A percentile compares a stretch with the other conserved stretches of the same genome.
phyloP scores from a whole-genome alignment of 2,888 invertebrate genomes.

The Eudasyphora cyanicolor region DNA sequence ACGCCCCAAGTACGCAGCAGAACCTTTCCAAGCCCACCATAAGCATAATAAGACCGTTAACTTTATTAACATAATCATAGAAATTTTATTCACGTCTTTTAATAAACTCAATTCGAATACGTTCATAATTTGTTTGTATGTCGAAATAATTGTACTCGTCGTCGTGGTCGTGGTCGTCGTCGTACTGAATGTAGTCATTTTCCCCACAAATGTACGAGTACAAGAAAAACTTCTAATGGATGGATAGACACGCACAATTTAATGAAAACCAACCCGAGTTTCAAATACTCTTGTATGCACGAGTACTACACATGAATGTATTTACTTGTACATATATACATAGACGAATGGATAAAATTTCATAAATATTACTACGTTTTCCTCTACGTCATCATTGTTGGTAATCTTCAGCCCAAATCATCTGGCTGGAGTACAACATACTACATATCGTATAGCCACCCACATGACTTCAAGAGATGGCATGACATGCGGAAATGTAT shows the following conservation, averaged over 20 bases:
- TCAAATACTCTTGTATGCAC: no score
- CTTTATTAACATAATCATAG: conserved; percentile 58
- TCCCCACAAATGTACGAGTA: no score
- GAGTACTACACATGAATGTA: not conserved
- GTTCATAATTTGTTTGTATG: not conserved
- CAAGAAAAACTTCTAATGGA: not conserved
- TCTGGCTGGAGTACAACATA: no score
- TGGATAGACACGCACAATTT: conserved; percentile 6
- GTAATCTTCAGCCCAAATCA: not conserved
- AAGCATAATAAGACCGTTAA: conserved; percentile 56
- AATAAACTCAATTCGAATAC: conserved; percentile 15
- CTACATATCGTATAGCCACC: no score
- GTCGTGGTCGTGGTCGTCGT: no score
- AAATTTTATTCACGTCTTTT: conserved; percentile 60
- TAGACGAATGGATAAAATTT: conserved; percentile 11
- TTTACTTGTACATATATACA: not conserved
- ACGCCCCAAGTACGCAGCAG: not conserved
- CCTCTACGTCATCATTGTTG: conserved; percentile 1
- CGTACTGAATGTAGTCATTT: not conserved
- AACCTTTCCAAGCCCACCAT: not conserved
- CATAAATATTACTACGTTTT: conserved; percentile 13
- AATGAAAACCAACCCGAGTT: not conserved
- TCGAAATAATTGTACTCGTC: not conserved
- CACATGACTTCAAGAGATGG: not conserved
- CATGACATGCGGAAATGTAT: conserved; percentile 2